Evolutionary conservation across 2,113 vertebrate genomes (phyloP), one percentile per base, ranked within the genome.

Genomic region (Cairina moschata): DNA sequence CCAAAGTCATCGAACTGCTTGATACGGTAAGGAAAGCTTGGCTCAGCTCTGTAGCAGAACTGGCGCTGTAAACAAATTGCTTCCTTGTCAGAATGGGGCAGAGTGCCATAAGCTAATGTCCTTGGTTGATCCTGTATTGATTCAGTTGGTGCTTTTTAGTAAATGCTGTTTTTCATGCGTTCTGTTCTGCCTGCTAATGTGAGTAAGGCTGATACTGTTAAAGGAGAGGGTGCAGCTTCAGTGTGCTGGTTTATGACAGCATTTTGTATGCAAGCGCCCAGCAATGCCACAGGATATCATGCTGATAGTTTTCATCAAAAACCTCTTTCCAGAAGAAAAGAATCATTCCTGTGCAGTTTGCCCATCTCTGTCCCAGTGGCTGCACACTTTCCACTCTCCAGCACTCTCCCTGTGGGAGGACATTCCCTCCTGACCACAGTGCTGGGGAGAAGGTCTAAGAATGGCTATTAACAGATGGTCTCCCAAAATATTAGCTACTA

Each of bases 1-100:
- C 98, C 15, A 98, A 98, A 92, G 96, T 98, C 66, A 83, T 97
- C 18, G 98, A 98, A 81, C 97, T 98, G 75, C 96, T 97, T 32
- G 97, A 98, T 40, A 97, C 95, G 29, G 98, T 98, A 86, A 96
- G 95, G 55, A 52, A 8, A 13, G 31, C 54, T 50, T 8, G 2
- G 26, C 46, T 44, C 2, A 3, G 8, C 42, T 31, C 60, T 14
- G 1, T 6, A 21, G 54, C 1, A 1, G 34, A 56, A 8, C 21
- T 17, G 23, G 25, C 25, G 25, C 46, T 90, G 65, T 50, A 42
- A 84, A 80, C 36, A 80, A 77, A 46, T 65, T 22, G 6, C 65
- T 83, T 5, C 54, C 73, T 29, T 59, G 40, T 73, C 62, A 50
- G 74, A 62, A 67, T 31, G 46, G 62, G 69, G 38, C 83, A 66